Base-by-base conservation (phyloP, 2,113 vertebrate species). In the Cyphomyrus plagiostoma region DNA sequence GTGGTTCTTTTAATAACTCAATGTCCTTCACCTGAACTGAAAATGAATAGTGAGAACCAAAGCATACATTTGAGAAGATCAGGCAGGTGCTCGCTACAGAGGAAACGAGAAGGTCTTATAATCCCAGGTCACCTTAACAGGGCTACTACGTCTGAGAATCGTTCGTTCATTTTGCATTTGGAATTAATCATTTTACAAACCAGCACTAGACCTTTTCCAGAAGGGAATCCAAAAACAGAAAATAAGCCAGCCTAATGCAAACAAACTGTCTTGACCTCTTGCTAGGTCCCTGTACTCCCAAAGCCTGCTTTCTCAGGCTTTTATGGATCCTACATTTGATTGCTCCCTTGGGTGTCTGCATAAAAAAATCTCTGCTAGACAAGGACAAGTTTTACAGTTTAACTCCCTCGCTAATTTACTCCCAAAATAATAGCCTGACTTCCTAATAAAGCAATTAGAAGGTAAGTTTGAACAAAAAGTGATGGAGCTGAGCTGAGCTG, bases 41-140 rank as follows among this genome's bases (percentile, higher is more conserved):
- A 49, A 80, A 80, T 42, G 74, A 80, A 85, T 85, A 45, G 39
- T 10, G 42, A n/a, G 42, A 39, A 49, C 2, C 83, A 50, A 26
- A 48, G 45, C 21, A 46, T 86, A 50, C 23, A 86, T 49, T 26
- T 86, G 82, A 84, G 82, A 84, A 48, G 82, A 84, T 86, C 45
- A 86, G 4, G 46, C 48, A 86, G 83, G 83, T 86, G 83, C 4
- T 50, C 48, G 8, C n/a, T 50, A 11, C 8, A 50, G 48, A 48
- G 23, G 23, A 86, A 86, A 30, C 48, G 30, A 48, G n/a, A 48
- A 86, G 23, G 5, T 15, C 74, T 49, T 49, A 17, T 26, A 49
- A 86, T 85, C 82, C 82, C 39, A 80, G 74, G 74, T 80, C 35
- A 80, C 74, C 74, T 80, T 42, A 80, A 80, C 74, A 80, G 35